Evolutionary conservation across 2,888 invertebrate species (phyloP), one percentile per base, ranked within the genome.

Genomic region (Siphonodentalium dalli): DNA sequence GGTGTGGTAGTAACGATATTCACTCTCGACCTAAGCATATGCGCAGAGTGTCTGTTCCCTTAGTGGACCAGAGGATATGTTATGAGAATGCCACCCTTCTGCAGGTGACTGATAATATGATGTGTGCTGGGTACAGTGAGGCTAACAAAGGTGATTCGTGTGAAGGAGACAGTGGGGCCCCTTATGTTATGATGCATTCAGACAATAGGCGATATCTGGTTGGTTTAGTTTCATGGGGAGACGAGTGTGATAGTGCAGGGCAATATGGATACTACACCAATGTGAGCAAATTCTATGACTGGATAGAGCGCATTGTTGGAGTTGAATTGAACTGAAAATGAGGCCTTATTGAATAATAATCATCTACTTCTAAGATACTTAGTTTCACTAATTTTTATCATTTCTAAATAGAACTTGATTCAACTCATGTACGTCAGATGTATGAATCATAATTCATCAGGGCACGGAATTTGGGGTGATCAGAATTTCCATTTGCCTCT

Each of bases 191-290:
- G 55, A 49, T 60, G 31, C 13, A 43, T 9, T 43, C 48, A 1
- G 55, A 61, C 26, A 54, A 40, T 18, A 61, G 61, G 2, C 62
- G 66, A 0, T 67, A 60, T 56, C 47, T 66, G 2, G 67, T 63
- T 1, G 70, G 68, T 7, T 61, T 70, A 11, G 70, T 63, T 34
- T 71, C 66, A 7, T 69, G 66, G 67, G 68, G 65, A 3, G 64
- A 66, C 24, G 68, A 67, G 2, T 70, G 70, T 39, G 70, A 68
- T 41, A 35, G 66, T 18, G 58, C 54, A 21, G 54, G 60, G 21
- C 65, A 66, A 29, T 68, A 67, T 38, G 70, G 70, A 7, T 68
- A 67, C 49, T 70, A 70, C 53, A 70, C 70, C 28, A 54, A 68
- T 35, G 61, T 66, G 3, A 58, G 61, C 3, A 50, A 54, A 21